Evolutionary conservation across 2,113 vertebrate genomes (phyloP).

Genomic region (Sebastes fasciatus): DNA sequence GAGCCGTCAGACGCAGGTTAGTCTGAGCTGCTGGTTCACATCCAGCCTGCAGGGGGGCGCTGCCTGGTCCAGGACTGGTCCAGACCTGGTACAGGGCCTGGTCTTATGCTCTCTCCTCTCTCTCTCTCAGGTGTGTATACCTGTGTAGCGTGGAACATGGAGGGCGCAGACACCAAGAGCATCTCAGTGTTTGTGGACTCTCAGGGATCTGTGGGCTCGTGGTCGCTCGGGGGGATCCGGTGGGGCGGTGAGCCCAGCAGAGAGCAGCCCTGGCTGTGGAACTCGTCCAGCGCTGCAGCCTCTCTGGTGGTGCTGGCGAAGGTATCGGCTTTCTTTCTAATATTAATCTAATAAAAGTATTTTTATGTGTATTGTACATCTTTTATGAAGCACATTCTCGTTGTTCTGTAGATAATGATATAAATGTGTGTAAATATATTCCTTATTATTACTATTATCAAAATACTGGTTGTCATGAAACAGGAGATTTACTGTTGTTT

Average conservation of each 20-base stretch:
- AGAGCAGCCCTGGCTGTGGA: conserved; percentile 44
- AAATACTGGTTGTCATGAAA: background rate
- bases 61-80: too few species aligned
- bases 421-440: background rate
- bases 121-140: conserved; percentile 82
- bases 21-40: background rate
- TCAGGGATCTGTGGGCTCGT: conserved; percentile 39
- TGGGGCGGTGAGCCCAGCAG: conserved; percentile 28
- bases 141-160: conserved; percentile 87
- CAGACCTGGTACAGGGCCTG: too few species aligned
- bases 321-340: conserved; percentile 33
- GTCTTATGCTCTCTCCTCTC: too few species aligned
- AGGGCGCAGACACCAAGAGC: conserved; percentile 85
- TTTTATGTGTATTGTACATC: background rate
- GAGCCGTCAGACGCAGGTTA: conserved; percentile 80
- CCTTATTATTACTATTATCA: background rate
- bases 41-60: background rate
- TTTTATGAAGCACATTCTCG: too few species aligned
- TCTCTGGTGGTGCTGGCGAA: conserved; percentile 85
- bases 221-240: background rate
- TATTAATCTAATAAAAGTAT: background rate
- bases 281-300: conserved; percentile 52
- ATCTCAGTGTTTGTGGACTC: conserved; percentile 80
- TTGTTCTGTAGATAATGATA: too few species aligned
- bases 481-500: background rate